Evolutionary conservation across 2,888 invertebrate species (phyloP), one percentile per base, ranked within the genome.

Genomic region (Cheilosia impressa): DNA sequence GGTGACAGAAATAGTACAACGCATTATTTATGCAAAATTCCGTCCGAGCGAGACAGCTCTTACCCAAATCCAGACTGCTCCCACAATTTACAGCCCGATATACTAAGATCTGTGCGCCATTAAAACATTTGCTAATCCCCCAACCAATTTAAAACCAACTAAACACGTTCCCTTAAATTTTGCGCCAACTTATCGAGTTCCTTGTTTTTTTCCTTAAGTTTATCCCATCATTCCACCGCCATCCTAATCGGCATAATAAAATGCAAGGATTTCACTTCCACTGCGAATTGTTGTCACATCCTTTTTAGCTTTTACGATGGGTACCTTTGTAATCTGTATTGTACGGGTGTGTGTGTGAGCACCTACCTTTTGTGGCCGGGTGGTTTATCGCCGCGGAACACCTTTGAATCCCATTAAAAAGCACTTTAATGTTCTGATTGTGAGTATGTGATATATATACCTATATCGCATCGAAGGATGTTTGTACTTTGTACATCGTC

Each of bases 331-430:
- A 24, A 13, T 27, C 5, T 15, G 15, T 15, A 43, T 7, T 34
- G 34, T 41, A 1, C 17, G 38, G 17, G 38, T 22, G 38, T 34
- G 17, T 57, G 13, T 19, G 13, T 27, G 27, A 27, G 27, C 27
- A 27, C 27, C 27, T 1, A 43, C n/a, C 15, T 13, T 38, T 13
- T 38, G 38, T 2, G 38, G 19, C 13, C 22, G n/a, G 22, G 10
- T 31, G 47, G 31, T 57, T 68, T 72, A 72, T 60, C 71, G 58
- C 41, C 19, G 17, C 13, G 17, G 10, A 50, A 41, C 71, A 72
- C 58, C 71, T 72, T 72, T 72, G 71, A 52, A 72, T 72, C 52
- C 50, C 60, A 72, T 72, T 72, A 72, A 72, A 60, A 72, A 60
- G 47, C 60, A 72, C 71, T 72, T 60, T 72, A 72, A 38, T 72